Evolutionary conservation across 2,888 invertebrate species (phyloP).

Genomic region (Stegophylla sp.): DNA sequence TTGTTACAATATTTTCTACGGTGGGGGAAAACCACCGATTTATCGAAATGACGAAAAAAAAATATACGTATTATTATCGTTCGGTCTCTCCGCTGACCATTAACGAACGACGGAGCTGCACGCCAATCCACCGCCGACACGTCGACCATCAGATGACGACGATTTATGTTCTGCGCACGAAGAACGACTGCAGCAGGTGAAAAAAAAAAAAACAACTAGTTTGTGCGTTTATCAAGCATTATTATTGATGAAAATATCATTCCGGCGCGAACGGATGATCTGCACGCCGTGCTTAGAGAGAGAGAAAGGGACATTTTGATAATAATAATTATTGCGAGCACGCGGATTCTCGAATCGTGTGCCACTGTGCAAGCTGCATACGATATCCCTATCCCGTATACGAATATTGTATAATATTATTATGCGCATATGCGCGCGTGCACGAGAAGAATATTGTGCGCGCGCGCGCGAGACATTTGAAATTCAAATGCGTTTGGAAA

Average conservation of each 20-base stretch:
- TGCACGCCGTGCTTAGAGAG: background rate
- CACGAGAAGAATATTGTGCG: background rate
- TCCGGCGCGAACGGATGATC: background rate
- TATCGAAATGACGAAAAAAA: conserved; percentile 57
- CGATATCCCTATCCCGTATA: conserved; percentile 26
- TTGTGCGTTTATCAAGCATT: background rate
- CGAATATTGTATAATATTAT: too few relatives aligned
- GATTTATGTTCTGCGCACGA: conserved; percentile 45
- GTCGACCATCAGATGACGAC: conserved; percentile 18
- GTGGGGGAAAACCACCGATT: conserved; percentile 18
- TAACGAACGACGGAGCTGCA: conserved; percentile 36
- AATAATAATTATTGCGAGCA: conserved; percentile 7
- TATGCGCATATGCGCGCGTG: background rate
- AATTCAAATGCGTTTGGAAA: conserved; percentile 51
- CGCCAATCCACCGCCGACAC: background rate
- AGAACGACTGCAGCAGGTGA: conserved; percentile 6
- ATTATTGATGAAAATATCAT: conserved; percentile 28
- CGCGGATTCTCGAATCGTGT: conserved; percentile 23
- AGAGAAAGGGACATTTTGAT: background rate
- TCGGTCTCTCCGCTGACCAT: conserved; percentile 43
- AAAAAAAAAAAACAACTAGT: too few relatives aligned
- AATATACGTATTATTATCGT: too few relatives aligned
- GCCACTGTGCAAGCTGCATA: background rate
- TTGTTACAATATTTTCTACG: background rate
- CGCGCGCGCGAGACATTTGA: conserved; percentile 48